Percentiles rank a stretch among this genome's conserved stretches.
Evolutionary conservation across 92 coral and sea anemone genomes (phyloP).

Genomic region (Epizoanthus fatuus): DNA sequence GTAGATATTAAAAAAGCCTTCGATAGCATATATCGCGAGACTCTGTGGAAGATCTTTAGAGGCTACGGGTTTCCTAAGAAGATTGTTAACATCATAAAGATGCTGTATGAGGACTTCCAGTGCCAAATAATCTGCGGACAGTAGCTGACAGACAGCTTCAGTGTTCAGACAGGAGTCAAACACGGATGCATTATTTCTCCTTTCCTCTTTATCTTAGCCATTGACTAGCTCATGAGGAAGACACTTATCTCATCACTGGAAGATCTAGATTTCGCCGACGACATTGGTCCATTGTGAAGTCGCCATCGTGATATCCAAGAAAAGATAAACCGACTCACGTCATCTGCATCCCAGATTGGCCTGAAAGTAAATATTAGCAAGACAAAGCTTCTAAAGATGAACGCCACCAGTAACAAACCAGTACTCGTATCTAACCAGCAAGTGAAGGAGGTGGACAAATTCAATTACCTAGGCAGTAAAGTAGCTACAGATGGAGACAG

Average conservation of each 20-base stretch:
- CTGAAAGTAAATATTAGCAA: neutral
- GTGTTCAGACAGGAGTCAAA: too few relatives aligned
- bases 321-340: constrained; percentile 13
- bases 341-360: constrained; percentile 12
- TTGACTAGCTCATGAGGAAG: too few relatives aligned
- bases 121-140: neutral
- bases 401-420: neutral
- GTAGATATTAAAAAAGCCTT: neutral
- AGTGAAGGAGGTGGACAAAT: neutral
- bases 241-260: neutral
- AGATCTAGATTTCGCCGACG: constrained; percentile 19
- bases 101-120: neutral
- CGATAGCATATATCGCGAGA: neutral
- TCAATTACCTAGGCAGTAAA: too few relatives aligned
- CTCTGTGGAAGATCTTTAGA: neutral
- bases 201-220: too few relatives aligned
- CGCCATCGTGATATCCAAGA: constrained; percentile 20
- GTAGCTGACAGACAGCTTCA: too few relatives aligned
- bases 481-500: too few relatives aligned
- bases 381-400: constrained; percentile 18
- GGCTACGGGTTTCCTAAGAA: neutral
- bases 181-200: too few relatives aligned
- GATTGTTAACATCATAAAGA: neutral
- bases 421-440: neutral
- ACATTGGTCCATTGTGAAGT: neutral